phyloP scores from a whole-genome alignment of 2,797 vertebrate species.

The Chelidonichthys spinosus region DNA sequence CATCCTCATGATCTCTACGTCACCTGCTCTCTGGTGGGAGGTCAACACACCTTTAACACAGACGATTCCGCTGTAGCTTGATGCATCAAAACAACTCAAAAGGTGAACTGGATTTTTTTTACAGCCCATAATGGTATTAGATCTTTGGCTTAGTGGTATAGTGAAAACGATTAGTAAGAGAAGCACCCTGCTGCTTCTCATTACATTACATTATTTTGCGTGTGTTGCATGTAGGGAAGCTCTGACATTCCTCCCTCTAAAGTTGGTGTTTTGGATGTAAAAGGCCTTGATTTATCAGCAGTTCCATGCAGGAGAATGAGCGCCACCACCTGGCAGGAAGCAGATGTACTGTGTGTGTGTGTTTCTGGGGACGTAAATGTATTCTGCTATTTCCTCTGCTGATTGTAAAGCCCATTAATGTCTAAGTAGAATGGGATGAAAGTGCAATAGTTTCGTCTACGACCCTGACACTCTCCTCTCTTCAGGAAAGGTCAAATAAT shows the following conservation, averaged over 20 bases:
- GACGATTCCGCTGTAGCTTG: too few species aligned
- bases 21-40: not conserved
- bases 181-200: not conserved
- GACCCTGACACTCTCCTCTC: conserved; percentile 55
- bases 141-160: too few species aligned
- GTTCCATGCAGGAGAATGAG: conserved; percentile 4
- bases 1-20: not conserved
- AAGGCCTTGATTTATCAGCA: conserved; percentile 17
- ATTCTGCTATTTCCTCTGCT: conserved; percentile 40
- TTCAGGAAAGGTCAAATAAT: conserved; percentile 57
- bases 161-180: too few species aligned
- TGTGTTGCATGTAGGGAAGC: not conserved
- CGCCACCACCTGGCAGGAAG: conserved; percentile 18
- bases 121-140: too few species aligned
- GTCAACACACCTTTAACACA: not conserved
- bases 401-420: conserved; percentile 56
- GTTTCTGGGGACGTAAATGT: conserved; percentile 30
- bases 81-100: too few species aligned
- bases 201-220: not conserved
- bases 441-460: conserved; percentile 81
- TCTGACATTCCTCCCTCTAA: not conserved
- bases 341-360: conserved; percentile 9
- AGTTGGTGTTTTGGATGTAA: not conserved
- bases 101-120: too few species aligned
- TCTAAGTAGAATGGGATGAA: conserved; percentile 67